These are phyloP conservation scores for Caracal caracal DNA, from an alignment of 2,113 vertebrate genomes.

Conservation along the genomic window DNA sequence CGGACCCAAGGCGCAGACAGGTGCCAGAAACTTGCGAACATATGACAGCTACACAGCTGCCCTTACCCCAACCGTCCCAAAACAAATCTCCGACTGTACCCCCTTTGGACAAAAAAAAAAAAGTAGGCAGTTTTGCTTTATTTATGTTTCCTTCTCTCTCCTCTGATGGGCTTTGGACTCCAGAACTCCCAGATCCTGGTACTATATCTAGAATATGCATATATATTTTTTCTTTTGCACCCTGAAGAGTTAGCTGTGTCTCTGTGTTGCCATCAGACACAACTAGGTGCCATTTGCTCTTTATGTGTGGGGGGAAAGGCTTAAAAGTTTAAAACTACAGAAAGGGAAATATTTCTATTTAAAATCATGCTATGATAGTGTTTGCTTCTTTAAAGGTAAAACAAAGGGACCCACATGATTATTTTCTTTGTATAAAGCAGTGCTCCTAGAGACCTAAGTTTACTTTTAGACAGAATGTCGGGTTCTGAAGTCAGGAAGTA, in stretches of 20 bases:
- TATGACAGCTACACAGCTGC: slow-evolving; percentile 66
- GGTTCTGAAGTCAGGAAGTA: slow-evolving; percentile 92
- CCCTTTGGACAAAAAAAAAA: slow-evolving; percentile 85
- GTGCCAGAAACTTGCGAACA: slow-evolving; percentile 91
- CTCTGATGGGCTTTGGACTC: slow-evolving; percentile 89
- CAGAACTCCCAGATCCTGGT: slow-evolving; percentile 86
- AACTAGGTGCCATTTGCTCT: slow-evolving; percentile 84
- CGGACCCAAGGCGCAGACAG: slow-evolving; percentile 84
- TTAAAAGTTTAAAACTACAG: slow-evolving; percentile 79
- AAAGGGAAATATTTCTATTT: slow-evolving; percentile 85
- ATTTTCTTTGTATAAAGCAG: slow-evolving; percentile 92
- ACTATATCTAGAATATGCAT: slow-evolving; percentile 76
- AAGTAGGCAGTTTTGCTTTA: slow-evolving; percentile 90
- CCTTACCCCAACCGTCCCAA: slow-evolving; percentile 56
- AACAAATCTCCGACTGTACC: slow-evolving; percentile 89
- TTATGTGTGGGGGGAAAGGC: slow-evolving; percentile 76
- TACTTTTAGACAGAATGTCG: slow-evolving; percentile 92
- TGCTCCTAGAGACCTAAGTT: slow-evolving; percentile 93
- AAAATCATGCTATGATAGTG: slow-evolving; percentile 84
- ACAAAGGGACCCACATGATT: slow-evolving; percentile 81
- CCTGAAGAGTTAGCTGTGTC: slow-evolving; percentile 86
- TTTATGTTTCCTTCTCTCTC: slow-evolving; percentile 95
- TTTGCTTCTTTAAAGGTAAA: slow-evolving; percentile 85
- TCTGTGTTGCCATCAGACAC: slow-evolving; percentile 85
- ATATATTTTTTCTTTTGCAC: slow-evolving; percentile 88